Evolutionary conservation across 92 coral and sea anemone genomes (phyloP).

Genomic region (Chrysogorgia sp.): DNA sequence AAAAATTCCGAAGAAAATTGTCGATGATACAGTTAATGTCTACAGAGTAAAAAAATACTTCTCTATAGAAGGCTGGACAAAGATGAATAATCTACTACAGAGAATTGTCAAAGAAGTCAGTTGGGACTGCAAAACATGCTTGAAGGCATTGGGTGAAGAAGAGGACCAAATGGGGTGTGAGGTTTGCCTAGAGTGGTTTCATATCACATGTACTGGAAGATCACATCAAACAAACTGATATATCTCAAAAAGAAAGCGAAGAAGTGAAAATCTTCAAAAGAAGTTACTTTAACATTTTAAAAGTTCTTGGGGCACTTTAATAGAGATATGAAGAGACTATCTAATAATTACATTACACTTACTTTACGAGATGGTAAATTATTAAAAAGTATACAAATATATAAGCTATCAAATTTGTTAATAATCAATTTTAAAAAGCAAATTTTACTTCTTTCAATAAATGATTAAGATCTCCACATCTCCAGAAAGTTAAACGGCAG

Average conservation of each 20-base stretch:
- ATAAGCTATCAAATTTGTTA: no score
- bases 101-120: conserved; percentile 21
- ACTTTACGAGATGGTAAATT: no score
- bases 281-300: no score
- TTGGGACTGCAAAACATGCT: conserved; percentile 39
- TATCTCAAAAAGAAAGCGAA: no score
- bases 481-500: conserved; percentile 35
- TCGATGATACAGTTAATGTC: conserved; percentile 38
- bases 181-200: conserved; percentile 50
- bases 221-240: no score
- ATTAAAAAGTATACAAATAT: no score
- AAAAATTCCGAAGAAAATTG: conserved; percentile 33
- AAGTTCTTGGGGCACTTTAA: no score
- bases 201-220: conserved; percentile 39
- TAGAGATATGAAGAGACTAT: no score
- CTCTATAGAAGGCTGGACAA: conserved; percentile 6
- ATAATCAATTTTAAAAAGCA: no score
- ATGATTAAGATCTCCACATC: conserved; percentile 35
- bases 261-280: no score
- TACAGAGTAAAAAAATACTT: conserved; percentile 37
- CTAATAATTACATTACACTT: no score
- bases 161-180: conserved; percentile 44
- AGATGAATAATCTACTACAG: neutral
- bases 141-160: conserved; percentile 19
- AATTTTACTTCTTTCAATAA: conserved; percentile 59